Conservation (phyloP, 2,113 vertebrate genomes). For the Ceuthmochares aereus region DNA sequence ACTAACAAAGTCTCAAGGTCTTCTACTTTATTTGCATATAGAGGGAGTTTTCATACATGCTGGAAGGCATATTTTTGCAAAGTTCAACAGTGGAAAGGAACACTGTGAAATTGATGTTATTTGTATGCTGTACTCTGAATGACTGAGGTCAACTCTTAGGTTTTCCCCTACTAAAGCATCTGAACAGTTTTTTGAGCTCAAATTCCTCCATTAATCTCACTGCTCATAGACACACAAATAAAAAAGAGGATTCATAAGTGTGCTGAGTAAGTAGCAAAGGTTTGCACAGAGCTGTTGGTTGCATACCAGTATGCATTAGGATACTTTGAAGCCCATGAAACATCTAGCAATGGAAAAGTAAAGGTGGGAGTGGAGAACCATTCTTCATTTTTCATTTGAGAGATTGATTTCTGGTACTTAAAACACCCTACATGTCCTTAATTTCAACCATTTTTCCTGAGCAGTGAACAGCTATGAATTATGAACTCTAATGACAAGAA, state of each 20-base stretch:
- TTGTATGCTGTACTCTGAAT: not conserved
- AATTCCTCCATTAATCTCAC: not conserved
- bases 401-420: not conserved
- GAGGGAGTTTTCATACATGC: not conserved
- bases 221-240: not conserved
- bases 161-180: not conserved
- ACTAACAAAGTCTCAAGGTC: not conserved
- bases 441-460: not conserved
- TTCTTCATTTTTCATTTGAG: not conserved
- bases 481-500: not conserved
- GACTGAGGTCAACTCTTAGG: not conserved
- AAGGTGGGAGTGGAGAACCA: rapidly evolving
- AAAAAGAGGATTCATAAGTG: not conserved
- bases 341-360: not conserved
- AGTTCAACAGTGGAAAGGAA: not conserved
- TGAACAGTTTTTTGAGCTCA: not conserved
- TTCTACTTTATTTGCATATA: not conserved
- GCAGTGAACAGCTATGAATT: not conserved
- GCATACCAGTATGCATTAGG: not conserved
- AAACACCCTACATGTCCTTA: not conserved
- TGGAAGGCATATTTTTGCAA: not conserved
- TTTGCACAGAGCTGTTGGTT: not conserved
- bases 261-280: not conserved
- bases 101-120: not conserved
- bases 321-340: not conserved